Evolutionary conservation across 2,113 vertebrate genomes (phyloP).

Genomic region (Pitta sordida): DNA sequence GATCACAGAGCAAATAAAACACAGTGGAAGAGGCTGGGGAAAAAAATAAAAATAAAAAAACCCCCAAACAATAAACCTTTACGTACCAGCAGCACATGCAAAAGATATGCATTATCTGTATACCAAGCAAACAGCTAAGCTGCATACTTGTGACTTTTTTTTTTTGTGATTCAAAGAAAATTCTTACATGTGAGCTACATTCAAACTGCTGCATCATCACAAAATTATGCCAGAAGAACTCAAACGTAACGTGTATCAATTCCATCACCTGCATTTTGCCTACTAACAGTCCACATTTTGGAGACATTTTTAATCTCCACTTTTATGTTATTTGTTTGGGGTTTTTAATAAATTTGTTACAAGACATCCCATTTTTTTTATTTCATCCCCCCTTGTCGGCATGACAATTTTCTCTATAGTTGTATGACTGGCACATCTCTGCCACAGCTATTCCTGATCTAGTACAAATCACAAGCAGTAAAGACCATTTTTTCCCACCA

Average conservation of each 20-base stretch:
- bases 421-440: neutral
- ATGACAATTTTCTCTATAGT: fast-evolving
- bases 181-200: neutral
- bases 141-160: neutral
- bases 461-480: neutral
- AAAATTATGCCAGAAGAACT: neutral
- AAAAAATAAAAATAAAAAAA: neutral
- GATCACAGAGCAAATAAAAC: constrained; percentile 11
- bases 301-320: neutral
- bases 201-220: neutral
- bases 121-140: neutral
- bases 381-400: neutral
- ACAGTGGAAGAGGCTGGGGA: neutral
- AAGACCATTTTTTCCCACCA: neutral
- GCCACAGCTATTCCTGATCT: neutral
- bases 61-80: neutral
- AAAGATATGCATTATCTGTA: neutral
- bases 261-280: neutral
- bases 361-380: neutral
- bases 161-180: neutral
- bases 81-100: neutral
- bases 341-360: neutral
- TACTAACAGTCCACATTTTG: neutral
- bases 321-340: neutral
- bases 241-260: fast-evolving